Conservation (phyloP, 2,888 invertebrate genomes). For the Platynereis dumerilii region DNA sequence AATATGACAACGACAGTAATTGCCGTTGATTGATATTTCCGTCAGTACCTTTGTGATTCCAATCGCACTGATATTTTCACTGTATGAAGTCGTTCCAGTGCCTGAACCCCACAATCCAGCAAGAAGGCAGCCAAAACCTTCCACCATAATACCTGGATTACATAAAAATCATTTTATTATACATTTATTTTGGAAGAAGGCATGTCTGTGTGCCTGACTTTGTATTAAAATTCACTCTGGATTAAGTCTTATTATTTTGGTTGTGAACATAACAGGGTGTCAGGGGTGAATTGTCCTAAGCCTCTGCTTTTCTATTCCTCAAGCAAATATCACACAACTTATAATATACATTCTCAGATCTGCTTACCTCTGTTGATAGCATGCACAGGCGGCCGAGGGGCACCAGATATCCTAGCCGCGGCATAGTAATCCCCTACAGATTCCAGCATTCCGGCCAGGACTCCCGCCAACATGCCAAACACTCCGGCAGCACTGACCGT, state of each 20-base stretch:
- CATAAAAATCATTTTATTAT: too few relatives aligned
- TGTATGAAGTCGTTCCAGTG: constrained; percentile 87
- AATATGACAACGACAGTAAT: too few relatives aligned
- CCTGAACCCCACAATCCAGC: constrained; percentile 87
- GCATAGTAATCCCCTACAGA: constrained; percentile 86
- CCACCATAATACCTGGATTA: constrained; percentile 69
- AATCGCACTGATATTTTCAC: constrained; percentile 88
- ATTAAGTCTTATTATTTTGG: too few relatives aligned
- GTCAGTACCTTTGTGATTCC: constrained; percentile 85
- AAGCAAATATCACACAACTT: too few relatives aligned
- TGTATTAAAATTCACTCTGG: too few relatives aligned
- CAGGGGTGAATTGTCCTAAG: too few relatives aligned
- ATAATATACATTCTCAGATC: too few relatives aligned
- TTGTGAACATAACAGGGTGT: too few relatives aligned
- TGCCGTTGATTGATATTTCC: too few relatives aligned
- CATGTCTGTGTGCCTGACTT: too few relatives aligned
- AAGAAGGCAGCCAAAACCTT: constrained; percentile 83
- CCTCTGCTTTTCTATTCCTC: too few relatives aligned
- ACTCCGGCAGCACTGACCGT: constrained; percentile 53
- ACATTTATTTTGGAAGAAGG: too few relatives aligned
- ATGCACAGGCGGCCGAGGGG: constrained; percentile 83
- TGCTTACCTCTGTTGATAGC: constrained; percentile 77
- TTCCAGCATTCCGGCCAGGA: constrained; percentile 56
- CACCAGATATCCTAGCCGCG: constrained; percentile 75
- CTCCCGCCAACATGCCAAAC: constrained; percentile 57